Evolutionary conservation across 2,113 vertebrate species (phyloP).

Genomic region (Nyctibius bracteatus): DNA sequence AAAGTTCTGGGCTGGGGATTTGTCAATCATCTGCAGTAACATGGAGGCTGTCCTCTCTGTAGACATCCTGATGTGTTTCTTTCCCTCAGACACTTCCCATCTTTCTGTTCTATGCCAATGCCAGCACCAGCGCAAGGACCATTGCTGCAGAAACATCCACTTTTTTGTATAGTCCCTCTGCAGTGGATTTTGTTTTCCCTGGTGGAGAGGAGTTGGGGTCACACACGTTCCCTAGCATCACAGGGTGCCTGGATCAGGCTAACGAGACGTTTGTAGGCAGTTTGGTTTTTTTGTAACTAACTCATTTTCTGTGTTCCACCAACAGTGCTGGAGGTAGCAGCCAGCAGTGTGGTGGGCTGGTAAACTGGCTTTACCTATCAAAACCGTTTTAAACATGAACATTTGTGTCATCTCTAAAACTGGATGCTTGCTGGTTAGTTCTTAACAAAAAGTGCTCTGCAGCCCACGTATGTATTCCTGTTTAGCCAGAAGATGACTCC

Average conservation of each 20-base stretch:
- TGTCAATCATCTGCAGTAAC: neutral
- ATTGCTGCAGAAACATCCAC: neutral
- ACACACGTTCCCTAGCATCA: accelerated
- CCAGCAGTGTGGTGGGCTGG: accelerated
- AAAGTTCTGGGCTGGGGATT: neutral
- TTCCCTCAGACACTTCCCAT: neutral
- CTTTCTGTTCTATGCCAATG: accelerated
- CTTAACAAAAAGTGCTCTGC: neutral
- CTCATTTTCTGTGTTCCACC: neutral
- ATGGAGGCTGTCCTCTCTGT: neutral
- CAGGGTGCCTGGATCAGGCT: neutral
- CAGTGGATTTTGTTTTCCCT: neutral
- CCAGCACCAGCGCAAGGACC: accelerated
- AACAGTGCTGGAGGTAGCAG: neutral
- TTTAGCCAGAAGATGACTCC: neutral
- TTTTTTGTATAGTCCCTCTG: neutral
- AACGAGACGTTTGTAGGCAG: accelerated
- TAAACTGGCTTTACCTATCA: neutral
- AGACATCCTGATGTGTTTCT: neutral
- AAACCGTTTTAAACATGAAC: neutral
- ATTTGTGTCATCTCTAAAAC: neutral
- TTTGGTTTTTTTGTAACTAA: neutral
- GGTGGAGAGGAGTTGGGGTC: neutral
- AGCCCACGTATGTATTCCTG: neutral
- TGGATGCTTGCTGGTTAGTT: neutral